These are phyloP conservation scores for Prionace glauca DNA, from an alignment of 2,797 vertebrate species.

Conservation along the genomic window DNA sequence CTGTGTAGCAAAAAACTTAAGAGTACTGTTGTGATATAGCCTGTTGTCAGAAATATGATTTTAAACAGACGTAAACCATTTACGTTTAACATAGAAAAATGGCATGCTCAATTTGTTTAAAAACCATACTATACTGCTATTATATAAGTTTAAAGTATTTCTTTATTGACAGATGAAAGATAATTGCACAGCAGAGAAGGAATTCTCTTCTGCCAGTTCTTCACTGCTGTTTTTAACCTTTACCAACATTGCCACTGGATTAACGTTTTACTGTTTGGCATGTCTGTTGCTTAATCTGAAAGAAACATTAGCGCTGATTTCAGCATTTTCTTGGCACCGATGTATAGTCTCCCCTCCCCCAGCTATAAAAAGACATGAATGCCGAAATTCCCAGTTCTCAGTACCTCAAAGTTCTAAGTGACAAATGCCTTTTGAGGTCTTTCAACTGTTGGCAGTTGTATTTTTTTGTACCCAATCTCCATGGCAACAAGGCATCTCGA, in stretches of 20 bases:
- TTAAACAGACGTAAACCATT: neutral
- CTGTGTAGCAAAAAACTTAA: neutral
- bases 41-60: neutral
- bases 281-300: slow-evolving; percentile 6
- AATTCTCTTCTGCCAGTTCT: neutral
- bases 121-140: neutral
- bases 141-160: neutral
- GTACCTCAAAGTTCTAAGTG: slow-evolving; percentile 36
- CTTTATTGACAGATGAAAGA: neutral
- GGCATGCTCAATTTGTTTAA: neutral
- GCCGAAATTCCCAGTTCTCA: slow-evolving; percentile 31
- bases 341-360: slow-evolving; percentile 17
- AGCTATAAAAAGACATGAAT: neutral
- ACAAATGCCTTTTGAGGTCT: slow-evolving; percentile 37
- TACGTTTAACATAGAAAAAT: neutral
- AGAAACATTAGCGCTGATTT: slow-evolving; percentile 12
- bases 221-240: slow-evolving; percentile 19
- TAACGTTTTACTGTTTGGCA: slow-evolving; percentile 15
- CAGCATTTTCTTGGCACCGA: slow-evolving; percentile 19
- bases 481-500: slow-evolving; percentile 30
- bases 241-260: neutral
- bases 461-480: slow-evolving; percentile 34
- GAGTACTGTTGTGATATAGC: neutral
- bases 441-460: slow-evolving; percentile 36
- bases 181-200: neutral